phyloP scores from a whole-genome alignment of 2,113 vertebrate species.

The Mesocricetus auratus region DNA sequence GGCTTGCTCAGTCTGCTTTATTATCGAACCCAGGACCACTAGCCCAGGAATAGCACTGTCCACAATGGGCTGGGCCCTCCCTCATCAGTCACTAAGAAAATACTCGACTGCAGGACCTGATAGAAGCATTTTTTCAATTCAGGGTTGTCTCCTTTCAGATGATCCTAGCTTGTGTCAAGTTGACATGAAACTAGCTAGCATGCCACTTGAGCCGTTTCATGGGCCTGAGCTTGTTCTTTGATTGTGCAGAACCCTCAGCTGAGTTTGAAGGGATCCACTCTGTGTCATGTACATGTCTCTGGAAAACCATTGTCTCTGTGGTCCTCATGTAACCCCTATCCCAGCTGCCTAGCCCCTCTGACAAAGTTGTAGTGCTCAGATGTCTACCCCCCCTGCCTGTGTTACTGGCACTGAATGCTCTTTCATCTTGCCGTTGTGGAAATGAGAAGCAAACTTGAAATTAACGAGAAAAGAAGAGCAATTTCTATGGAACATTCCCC shows the following conservation, averaged over 20 bases:
- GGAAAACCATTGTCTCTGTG: too few relatives aligned
- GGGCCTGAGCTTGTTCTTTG: background rate
- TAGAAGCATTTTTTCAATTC: background rate
- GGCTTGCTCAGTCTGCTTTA: background rate
- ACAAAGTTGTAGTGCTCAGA: background rate
- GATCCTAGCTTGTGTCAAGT: background rate
- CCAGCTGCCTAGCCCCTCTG: background rate
- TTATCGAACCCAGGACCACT: background rate
- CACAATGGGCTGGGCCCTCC: background rate
- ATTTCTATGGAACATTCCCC: fast-evolving
- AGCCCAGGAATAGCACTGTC: background rate
- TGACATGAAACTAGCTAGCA: background rate
- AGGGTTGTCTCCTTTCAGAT: background rate
- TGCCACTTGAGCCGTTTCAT: background rate
- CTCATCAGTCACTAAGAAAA: background rate
- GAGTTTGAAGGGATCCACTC: background rate
- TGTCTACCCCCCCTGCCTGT: background rate
- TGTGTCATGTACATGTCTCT: fast-evolving
- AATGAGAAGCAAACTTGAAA: background rate
- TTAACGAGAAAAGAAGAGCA: background rate
- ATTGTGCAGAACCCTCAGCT: background rate
- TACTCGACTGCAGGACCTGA: background rate
- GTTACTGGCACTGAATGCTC: fast-evolving
- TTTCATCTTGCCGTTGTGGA: background rate
- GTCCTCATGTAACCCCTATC: background rate